Percentiles rank a stretch among this genome's conserved stretches.
Conservation (phyloP, 2,888 invertebrate genomes). For the Lysandra bellargus region DNA sequence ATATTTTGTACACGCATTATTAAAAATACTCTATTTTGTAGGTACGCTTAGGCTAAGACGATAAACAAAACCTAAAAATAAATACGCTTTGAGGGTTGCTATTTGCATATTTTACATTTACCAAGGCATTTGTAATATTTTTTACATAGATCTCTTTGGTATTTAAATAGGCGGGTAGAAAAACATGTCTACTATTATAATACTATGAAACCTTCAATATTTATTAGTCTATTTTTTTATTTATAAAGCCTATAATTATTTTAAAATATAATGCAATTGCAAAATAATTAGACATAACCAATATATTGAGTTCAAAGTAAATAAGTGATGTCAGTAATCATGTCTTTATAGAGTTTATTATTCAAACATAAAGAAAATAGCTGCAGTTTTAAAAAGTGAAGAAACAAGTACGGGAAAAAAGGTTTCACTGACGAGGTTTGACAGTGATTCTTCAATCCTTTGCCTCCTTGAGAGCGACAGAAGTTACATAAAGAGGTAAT, state of each 20-base stretch:
- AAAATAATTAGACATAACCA: neutral
- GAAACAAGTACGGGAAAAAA: neutral
- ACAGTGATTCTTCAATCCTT: slow-evolving; percentile 21
- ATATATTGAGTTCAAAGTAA: neutral
- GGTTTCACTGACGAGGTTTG: neutral
- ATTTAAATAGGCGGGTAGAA: neutral
- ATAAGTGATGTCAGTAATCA: neutral
- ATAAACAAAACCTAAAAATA: neutral
- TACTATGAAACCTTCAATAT: neutral
- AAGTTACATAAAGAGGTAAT: slow-evolving; percentile 47
- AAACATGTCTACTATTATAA: neutral
- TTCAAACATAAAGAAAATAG: neutral
- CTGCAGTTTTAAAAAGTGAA: neutral
- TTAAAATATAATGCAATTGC: neutral
- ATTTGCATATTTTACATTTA: neutral
- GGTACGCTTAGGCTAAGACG: neutral
- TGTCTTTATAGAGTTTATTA: no score
- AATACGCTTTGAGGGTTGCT: neutral
- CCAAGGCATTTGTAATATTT: neutral
- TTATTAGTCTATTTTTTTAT: neutral
- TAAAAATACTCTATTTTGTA: no score
- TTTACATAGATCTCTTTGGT: neutral
- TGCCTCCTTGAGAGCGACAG: slow-evolving; percentile 25
- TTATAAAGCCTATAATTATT: neutral
- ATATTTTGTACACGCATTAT: no score